These are phyloP conservation scores for Nudaria mundana DNA, from an alignment of 2,888 invertebrate genomes.

Conservation along the genomic window DNA sequence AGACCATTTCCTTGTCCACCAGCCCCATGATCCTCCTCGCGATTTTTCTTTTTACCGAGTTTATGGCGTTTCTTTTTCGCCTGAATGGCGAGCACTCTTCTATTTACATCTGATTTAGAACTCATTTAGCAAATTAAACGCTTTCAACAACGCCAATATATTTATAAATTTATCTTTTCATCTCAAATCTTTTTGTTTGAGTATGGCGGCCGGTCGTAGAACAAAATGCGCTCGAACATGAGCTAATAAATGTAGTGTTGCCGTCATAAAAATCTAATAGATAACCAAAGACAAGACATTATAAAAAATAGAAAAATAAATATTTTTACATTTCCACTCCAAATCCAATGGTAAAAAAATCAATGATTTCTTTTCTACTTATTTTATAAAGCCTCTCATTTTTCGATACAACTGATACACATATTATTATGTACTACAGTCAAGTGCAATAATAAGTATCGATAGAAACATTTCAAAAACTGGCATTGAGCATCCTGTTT, in stretches of 20 bases:
- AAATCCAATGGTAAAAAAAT: too few relatives aligned
- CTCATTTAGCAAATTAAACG: slow-evolving; percentile 86
- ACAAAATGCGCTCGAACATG: slow-evolving; percentile 79
- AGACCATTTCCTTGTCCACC: slow-evolving; percentile 81
- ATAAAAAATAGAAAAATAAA: too few relatives aligned
- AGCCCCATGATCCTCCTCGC: slow-evolving; percentile 84
- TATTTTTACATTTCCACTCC: too few relatives aligned
- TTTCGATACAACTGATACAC: too few relatives aligned
- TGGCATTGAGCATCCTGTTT: too few relatives aligned
- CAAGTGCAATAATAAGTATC: too few relatives aligned
- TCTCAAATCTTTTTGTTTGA: slow-evolving; percentile 85
- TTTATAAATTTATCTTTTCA: slow-evolving; percentile 82
- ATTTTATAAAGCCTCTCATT: too few relatives aligned
- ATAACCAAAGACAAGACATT: slow-evolving; percentile 18
- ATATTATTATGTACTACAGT: too few relatives aligned
- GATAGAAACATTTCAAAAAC: too few relatives aligned
- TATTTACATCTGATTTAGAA: slow-evolving; percentile 94
- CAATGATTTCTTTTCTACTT: too few relatives aligned
- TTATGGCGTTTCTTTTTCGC: slow-evolving; percentile 96
- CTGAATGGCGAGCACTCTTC: slow-evolving; percentile 94
- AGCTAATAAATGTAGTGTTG: slow-evolving; percentile 38
- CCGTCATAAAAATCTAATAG: slow-evolving; percentile 22
- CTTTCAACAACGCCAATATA: slow-evolving; percentile 74
- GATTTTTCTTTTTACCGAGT: slow-evolving; percentile 92
- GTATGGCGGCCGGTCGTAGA: slow-evolving; percentile 85